These are phyloP conservation scores for Luperina nickerlii DNA, from an alignment of 2,888 invertebrate genomes.

Conservation along the genomic window DNA sequence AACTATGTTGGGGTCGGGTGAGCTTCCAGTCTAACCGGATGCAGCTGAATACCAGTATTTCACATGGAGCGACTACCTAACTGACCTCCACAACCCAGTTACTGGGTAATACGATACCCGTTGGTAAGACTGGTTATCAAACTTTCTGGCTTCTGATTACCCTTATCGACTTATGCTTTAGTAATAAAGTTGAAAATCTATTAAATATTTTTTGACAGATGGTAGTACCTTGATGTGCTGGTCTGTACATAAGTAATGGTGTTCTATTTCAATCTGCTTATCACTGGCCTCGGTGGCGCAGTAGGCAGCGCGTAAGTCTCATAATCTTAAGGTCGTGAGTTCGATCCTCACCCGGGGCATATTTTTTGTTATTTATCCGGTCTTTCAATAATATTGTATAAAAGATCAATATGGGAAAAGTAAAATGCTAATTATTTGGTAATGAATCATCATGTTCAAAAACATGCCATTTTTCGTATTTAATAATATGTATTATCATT, in stretches of 20 bases:
- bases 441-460: neutral
- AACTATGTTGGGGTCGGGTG: no score
- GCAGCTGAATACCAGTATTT: no score
- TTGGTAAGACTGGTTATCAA: no score
- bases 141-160: no score
- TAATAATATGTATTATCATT: neutral
- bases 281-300: constrained; percentile 94
- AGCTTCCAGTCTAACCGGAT: no score
- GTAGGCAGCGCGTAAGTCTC: constrained; percentile 97
- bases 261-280: fast-evolving
- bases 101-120: no score
- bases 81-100: no score
- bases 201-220: no score
- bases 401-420: neutral
- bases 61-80: no score
- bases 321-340: constrained; percentile 98
- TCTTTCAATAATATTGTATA: neutral
- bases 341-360: constrained; percentile 98
- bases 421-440: neutral
- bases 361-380: constrained; percentile 60
- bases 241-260: neutral
- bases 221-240: no score
- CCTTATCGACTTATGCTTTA: no score
- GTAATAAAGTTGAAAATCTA: no score
- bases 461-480: neutral